Evolutionary conservation across 2,888 invertebrate genomes (phyloP).

Genomic region (Scrobipalpa atriplicella): DNA sequence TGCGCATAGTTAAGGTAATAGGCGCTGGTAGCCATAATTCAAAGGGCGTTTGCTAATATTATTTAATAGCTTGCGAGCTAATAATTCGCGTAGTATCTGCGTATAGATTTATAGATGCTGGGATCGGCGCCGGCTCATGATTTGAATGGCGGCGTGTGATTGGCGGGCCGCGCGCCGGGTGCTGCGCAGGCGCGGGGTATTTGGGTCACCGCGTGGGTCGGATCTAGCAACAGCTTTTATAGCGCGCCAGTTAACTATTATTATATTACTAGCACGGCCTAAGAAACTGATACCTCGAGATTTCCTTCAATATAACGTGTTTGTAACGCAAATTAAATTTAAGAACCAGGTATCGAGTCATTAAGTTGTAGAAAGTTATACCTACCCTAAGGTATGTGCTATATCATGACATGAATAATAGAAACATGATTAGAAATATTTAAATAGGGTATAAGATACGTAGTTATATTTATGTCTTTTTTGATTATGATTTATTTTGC

Average conservation of each 20-base stretch:
- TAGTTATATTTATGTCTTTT: too few relatives aligned
- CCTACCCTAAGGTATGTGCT: too few relatives aligned
- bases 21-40: slow-evolving; percentile 45
- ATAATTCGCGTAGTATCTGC: slow-evolving; percentile 63
- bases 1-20: slow-evolving; percentile 39
- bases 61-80: slow-evolving; percentile 58
- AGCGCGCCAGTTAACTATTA: slow-evolving; percentile 38
- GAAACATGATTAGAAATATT: too few relatives aligned
- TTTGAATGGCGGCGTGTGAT: slow-evolving; percentile 72
- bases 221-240: slow-evolving; percentile 64
- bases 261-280: background rate
- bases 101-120: slow-evolving; percentile 62
- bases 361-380: background rate
- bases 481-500: too few relatives aligned
- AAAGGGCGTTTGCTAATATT: slow-evolving; percentile 66
- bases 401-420: too few relatives aligned
- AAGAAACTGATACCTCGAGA: slow-evolving; percentile 25
- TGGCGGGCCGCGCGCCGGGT: slow-evolving; percentile 65
- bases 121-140: slow-evolving; percentile 71
- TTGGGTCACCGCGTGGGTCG: slow-evolving; percentile 78
- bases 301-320: slow-evolving; percentile 14
- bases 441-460: too few relatives aligned
- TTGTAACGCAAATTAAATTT: slow-evolving; percentile 17
- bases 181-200: slow-evolving; percentile 68
- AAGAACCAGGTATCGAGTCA: slow-evolving; percentile 1